Base-by-base conservation (phyloP, 2,888 invertebrate species). In the Atrina japonica region DNA sequence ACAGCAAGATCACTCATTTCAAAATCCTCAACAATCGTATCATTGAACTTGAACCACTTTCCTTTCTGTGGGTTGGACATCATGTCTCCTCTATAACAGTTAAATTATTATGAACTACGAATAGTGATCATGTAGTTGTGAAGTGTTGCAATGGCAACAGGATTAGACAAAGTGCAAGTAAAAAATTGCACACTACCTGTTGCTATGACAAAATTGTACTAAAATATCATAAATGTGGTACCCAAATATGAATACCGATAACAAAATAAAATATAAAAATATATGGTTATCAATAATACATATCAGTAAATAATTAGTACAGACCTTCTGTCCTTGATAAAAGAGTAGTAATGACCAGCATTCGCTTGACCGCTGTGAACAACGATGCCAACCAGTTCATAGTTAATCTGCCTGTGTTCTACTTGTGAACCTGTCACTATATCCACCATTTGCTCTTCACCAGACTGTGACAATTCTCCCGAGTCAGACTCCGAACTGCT, bases 311-410 rank as follows among this genome's bases (percentile, higher is more conserved):
- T n/a, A n/a, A n/a, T n/a, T n/a, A 56, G 56, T 21, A 56, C 30
- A 27, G 70, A 88, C 89, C 88, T 85, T 63, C 90, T 83, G 55
- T 91, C 91, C 74, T 89, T 90, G 60, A 92, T 92, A 81, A 91
- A 92, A 21, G 92, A 91, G 76, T 92, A 92, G 83, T 92, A 92
- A 81, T 92, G 92, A 3, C 92, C 92, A 64, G 92, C 92, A 82
- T 91, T 92, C 21, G 92, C 92, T 81, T 92, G 92, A 1, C 92
- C 92, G 80, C 91, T 92, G 83, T 92, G 92, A 2, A 92, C 92
- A 23, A 92, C 90, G 53, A 92, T 90, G 5, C 92, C 92, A 21
- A 92, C 92, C 59, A 92, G 86, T 76, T 92, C 92, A 81, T 92
- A 92, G 71, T 88, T 88, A 50, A 89, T 88, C 72, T 84, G 87